These are phyloP conservation scores for Iguana delicatissima DNA, from an alignment of 2,797 vertebrate genomes.

Conservation along the genomic window DNA sequence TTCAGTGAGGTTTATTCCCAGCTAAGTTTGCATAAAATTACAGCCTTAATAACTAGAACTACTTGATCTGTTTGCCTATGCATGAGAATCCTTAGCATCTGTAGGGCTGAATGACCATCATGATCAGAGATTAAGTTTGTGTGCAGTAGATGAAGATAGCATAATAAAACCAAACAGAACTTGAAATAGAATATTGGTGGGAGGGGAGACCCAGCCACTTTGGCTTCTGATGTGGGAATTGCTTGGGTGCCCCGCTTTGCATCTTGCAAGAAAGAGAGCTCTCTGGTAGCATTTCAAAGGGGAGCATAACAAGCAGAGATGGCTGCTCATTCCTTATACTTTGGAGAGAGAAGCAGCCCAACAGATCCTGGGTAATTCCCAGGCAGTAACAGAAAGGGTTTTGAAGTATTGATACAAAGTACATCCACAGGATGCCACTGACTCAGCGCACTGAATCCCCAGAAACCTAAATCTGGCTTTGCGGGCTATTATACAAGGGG, in stretches of 20 bases:
- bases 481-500: constrained; percentile 26
- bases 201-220: constrained; percentile 26
- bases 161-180: constrained; percentile 51
- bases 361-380: constrained; percentile 34
- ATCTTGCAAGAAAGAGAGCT: constrained; percentile 43
- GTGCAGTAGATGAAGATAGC: constrained; percentile 38
- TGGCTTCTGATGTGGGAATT: constrained; percentile 59
- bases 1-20: neutral
- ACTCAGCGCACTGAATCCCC: constrained; percentile 50
- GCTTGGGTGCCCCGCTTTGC: constrained; percentile 25
- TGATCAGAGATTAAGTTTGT: constrained; percentile 53
- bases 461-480: constrained; percentile 55
- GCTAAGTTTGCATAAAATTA: neutral
- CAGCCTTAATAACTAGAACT: neutral
- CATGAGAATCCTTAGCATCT: constrained; percentile 47
- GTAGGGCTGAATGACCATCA: constrained; percentile 46
- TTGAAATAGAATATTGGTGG: constrained; percentile 49
- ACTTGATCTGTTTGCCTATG: constrained; percentile 6
- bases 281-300: constrained; percentile 64
- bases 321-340: constrained; percentile 44
- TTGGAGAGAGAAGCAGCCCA: constrained; percentile 51
- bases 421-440: constrained; percentile 38
- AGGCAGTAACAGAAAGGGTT: constrained; percentile 52
- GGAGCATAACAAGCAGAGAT: constrained; percentile 49
- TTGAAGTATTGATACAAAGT: constrained; percentile 16